Evolutionary conservation across 2,888 invertebrate species (phyloP).

Genomic region (Napeogenes inachia): DNA sequence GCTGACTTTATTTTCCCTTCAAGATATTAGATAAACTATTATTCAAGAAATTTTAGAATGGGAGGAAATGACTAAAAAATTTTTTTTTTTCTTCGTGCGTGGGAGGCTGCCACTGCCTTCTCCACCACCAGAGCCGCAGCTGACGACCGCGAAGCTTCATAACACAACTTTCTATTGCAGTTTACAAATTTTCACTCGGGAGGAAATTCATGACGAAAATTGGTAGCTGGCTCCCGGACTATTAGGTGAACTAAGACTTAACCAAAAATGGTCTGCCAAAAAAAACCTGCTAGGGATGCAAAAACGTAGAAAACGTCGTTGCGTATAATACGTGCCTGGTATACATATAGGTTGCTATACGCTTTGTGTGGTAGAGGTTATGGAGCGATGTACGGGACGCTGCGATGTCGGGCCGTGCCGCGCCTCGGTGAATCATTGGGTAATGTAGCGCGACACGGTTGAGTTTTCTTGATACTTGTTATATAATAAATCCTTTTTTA

Average conservation of each 20-base stretch:
- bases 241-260: neutral
- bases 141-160: too few relatives aligned
- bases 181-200: too few relatives aligned
- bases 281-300: neutral
- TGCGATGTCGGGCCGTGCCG: slow-evolving; percentile 48
- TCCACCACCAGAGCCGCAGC: too few relatives aligned
- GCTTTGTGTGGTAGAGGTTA: slow-evolving; percentile 29
- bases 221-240: too few relatives aligned
- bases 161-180: too few relatives aligned
- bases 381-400: slow-evolving; percentile 46
- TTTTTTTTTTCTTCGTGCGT: too few relatives aligned
- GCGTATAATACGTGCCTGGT: slow-evolving; percentile 7
- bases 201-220: too few relatives aligned
- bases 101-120: too few relatives aligned
- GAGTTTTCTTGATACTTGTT: slow-evolving; percentile 45
- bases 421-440: slow-evolving; percentile 71
- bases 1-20: too few relatives aligned
- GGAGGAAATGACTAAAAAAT: too few relatives aligned
- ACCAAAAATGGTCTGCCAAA: slow-evolving; percentile 1
- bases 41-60: too few relatives aligned
- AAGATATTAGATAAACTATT: too few relatives aligned
- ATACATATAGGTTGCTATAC: slow-evolving; percentile 2
- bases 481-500: slow-evolving; percentile 7
- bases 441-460: slow-evolving; percentile 43
- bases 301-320: slow-evolving; percentile 3